Percentiles rank a stretch among this genome's conserved stretches.
These are phyloP conservation scores for Brachionus sp. DNA, from an alignment of 1,140 invertebrate genomes.

Conservation along the genomic window DNA sequence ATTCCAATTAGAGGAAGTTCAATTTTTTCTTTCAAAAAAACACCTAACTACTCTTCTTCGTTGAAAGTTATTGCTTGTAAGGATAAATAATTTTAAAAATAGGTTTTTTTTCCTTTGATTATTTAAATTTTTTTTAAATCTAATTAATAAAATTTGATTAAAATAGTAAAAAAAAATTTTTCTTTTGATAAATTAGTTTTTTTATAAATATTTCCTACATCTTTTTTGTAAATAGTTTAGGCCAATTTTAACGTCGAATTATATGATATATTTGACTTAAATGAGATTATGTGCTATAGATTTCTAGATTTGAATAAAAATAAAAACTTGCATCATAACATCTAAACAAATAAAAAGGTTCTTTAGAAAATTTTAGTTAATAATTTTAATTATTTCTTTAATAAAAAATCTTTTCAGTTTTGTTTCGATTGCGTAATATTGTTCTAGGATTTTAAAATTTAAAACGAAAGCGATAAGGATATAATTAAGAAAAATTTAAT, in stretches of 20 bases:
- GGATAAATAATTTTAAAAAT: not conserved
- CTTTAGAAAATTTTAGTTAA: not conserved
- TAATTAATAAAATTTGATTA: too few species aligned
- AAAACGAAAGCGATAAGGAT: not conserved
- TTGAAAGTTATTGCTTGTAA: not conserved
- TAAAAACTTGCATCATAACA: not conserved
- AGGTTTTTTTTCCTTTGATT: too few species aligned
- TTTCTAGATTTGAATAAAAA: too few species aligned
- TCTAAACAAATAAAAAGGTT: not conserved
- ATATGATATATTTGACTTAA: too few species aligned
- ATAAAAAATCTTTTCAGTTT: not conserved
- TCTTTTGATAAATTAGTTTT: too few species aligned
- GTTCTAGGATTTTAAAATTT: not conserved
- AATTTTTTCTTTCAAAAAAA: slow-evolving; percentile 17
- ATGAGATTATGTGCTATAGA: too few species aligned
- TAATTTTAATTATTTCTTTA: not conserved
- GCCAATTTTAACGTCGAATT: too few species aligned
- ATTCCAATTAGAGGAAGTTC: not conserved
- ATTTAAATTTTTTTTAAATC: too few species aligned
- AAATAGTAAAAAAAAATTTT: too few species aligned
- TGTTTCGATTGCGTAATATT: not conserved
- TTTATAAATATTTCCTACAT: too few species aligned
- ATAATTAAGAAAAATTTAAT: not conserved
- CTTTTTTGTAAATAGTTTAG: too few species aligned
- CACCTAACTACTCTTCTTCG: not conserved